These are phyloP conservation scores for Cygnus buccinator DNA, from an alignment of 2,113 vertebrate genomes.

Conservation along the genomic window DNA sequence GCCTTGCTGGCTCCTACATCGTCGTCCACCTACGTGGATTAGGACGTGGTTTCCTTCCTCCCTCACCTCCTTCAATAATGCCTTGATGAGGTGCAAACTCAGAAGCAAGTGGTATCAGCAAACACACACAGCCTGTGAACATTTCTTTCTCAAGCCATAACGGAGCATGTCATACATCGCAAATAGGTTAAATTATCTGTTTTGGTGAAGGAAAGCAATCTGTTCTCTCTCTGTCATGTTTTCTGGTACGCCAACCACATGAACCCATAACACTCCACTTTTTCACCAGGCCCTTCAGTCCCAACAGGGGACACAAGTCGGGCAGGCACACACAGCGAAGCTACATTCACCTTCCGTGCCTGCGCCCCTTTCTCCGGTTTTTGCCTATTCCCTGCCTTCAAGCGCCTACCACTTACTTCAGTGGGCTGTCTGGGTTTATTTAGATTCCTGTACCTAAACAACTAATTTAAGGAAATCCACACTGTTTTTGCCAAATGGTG, in stretches of 20 bases:
- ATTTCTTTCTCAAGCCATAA: neutral
- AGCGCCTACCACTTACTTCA: neutral
- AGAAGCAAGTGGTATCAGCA: neutral
- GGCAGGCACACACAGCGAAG: neutral
- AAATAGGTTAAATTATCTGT: neutral
- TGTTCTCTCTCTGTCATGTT: neutral
- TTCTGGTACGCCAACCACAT: neutral
- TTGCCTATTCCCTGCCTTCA: neutral
- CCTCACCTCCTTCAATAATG: neutral
- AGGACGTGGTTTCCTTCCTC: neutral
- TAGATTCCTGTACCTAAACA: neutral
- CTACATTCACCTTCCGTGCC: neutral
- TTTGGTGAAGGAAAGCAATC: neutral
- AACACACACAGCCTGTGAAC: neutral
- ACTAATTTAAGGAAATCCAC: neutral
- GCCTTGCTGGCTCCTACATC: too few relatives aligned
- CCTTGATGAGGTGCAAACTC: neutral
- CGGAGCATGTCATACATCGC: neutral
- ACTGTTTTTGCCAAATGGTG: neutral
- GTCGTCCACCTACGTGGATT: neutral
- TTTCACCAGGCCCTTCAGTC: neutral
- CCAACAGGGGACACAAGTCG: accelerated
- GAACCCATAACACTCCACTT: neutral
- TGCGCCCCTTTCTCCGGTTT: neutral
- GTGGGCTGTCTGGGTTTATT: neutral